Conservation (phyloP, 2,113 vertebrate genomes). For the Oreotrochilus melanogaster region DNA sequence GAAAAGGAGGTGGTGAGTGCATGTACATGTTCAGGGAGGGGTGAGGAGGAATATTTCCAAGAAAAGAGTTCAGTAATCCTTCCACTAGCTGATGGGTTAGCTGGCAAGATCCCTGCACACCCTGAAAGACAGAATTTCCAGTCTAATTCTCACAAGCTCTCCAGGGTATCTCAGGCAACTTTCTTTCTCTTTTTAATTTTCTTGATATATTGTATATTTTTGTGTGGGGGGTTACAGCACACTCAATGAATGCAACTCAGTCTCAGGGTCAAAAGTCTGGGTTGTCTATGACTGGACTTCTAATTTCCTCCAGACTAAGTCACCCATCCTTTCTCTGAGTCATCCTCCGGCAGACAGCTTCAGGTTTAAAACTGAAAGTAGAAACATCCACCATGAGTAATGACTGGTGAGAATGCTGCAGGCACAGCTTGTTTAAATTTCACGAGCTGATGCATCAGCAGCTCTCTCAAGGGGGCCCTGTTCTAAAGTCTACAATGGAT, state of each 20-base stretch:
- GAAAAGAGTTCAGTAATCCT: neutral
- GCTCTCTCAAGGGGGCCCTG: neutral
- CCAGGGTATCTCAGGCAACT: neutral
- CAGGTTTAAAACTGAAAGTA: conserved; percentile 54
- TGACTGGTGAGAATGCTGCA: neutral
- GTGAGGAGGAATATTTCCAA: neutral
- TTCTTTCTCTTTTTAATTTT: neutral
- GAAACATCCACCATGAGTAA: neutral
- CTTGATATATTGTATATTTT: conserved; percentile 3
- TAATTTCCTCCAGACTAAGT: conserved; percentile 54
- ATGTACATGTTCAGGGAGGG: neutral
- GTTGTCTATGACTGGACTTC: conserved; percentile 50
- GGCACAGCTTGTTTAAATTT: neutral
- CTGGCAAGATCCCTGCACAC: neutral
- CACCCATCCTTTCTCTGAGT: conserved; percentile 60
- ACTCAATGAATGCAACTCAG: conserved; percentile 46
- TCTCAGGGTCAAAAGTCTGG: conserved; percentile 59
- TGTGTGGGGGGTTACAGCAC: neutral
- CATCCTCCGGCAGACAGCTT: conserved; percentile 41
- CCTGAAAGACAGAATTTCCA: neutral
- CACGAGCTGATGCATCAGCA: neutral
- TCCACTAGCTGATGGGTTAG: neutral
- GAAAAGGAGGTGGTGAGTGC: neutral
- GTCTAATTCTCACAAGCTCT: neutral
- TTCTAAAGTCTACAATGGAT: neutral